These are phyloP conservation scores for Ctenopoma kingsleyae DNA, from an alignment of 2,797 vertebrate species.

Conservation along the genomic window DNA sequence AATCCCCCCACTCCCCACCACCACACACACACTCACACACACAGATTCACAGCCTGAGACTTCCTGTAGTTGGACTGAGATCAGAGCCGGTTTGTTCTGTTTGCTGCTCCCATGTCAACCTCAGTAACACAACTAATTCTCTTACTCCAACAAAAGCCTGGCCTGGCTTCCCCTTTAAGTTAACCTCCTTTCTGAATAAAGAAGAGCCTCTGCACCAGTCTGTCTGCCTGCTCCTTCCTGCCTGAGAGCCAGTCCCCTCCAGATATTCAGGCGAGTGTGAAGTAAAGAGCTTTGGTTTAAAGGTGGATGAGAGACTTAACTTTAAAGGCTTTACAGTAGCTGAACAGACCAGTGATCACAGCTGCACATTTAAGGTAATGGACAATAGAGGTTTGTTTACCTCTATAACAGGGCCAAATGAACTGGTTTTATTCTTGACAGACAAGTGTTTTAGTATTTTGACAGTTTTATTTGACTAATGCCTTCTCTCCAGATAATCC, in stretches of 20 bases:
- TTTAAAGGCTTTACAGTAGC: constrained; percentile 3
- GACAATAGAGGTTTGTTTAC: not conserved
- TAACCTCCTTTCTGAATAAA: constrained; percentile 52
- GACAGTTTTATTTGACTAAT: constrained; percentile 63
- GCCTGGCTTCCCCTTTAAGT: constrained; percentile 40
- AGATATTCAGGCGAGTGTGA: constrained; percentile 26
- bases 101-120: constrained; percentile 44
- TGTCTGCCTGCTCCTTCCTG: constrained; percentile 22
- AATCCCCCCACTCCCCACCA: constrained; percentile 20
- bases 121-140: constrained; percentile 39
- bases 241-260: constrained; percentile 17
- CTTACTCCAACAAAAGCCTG: constrained; percentile 35
- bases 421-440: constrained; percentile 14
- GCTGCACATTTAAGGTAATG: constrained; percentile 1
- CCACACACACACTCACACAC: constrained; percentile 21
- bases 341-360: constrained; percentile 8
- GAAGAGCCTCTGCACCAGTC: constrained; percentile 26
- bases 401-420: not conserved
- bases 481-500: constrained; percentile 67
- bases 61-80: constrained; percentile 66
- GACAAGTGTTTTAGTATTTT: constrained; percentile 53
- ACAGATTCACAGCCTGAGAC: constrained; percentile 70
- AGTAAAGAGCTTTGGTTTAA: constrained; percentile 24
- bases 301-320: constrained; percentile 17
- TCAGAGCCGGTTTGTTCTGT: constrained; percentile 55